phyloP scores from a whole-genome alignment of 2,888 invertebrate species.

The Euclidia mi region DNA sequence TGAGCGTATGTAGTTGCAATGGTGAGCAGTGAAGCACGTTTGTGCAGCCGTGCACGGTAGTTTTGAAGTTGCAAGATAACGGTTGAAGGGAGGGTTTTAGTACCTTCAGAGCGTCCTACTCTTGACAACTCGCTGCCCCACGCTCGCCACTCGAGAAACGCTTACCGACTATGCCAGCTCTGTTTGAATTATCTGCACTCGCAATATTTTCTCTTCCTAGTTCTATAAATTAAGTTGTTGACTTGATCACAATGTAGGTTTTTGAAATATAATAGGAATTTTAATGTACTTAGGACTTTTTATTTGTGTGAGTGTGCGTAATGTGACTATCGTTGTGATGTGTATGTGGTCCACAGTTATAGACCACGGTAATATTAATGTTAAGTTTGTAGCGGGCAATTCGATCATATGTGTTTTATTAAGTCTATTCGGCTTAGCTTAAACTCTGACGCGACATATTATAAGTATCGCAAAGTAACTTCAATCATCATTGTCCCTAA shows the following conservation, averaged over 20 bases:
- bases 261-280: not conserved
- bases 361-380: too few species aligned
- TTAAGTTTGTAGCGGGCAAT: too few species aligned
- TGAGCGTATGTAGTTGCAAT: slow-evolving; percentile 46
- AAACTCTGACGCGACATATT: too few species aligned
- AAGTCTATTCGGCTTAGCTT: too few species aligned
- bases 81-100: slow-evolving; percentile 53
- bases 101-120: slow-evolving; percentile 32
- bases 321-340: not conserved
- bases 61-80: slow-evolving; percentile 69
- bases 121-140: slow-evolving; percentile 56
- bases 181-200: slow-evolving; percentile 44
- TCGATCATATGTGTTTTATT: too few species aligned
- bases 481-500: too few species aligned
- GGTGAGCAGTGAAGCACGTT: slow-evolving; percentile 59
- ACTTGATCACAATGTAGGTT: slow-evolving; percentile 3
- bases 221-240: slow-evolving; percentile 26
- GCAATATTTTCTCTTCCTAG: slow-evolving; percentile 35
- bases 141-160: slow-evolving; percentile 53
- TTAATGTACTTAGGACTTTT: not conserved
- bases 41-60: slow-evolving; percentile 53
- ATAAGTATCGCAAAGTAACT: too few species aligned
- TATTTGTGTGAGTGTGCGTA: not conserved
- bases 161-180: slow-evolving; percentile 50
- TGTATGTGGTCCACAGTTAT: too few species aligned